These are phyloP conservation scores for Lycia hirtaria DNA, from an alignment of 2,888 invertebrate genomes.

Conservation along the genomic window DNA sequence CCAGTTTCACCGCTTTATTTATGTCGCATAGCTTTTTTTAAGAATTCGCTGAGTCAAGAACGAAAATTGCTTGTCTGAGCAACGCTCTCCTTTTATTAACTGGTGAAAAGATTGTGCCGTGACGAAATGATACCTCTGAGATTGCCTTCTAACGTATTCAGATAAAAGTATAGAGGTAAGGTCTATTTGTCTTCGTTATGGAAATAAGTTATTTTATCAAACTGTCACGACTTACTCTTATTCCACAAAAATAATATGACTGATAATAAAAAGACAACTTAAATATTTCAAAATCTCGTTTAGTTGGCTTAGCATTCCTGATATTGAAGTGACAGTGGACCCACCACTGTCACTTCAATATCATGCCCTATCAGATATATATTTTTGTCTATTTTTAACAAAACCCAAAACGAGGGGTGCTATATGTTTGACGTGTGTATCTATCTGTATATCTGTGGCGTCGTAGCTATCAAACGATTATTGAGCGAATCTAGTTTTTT, in stretches of 20 bases:
- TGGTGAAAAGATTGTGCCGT: conserved; percentile 62
- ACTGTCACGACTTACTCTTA: conserved; percentile 23
- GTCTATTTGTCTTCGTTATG: conserved; percentile 52
- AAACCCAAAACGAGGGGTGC: too few species aligned
- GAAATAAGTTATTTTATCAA: conserved; percentile 46
- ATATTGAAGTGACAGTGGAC: too few species aligned
- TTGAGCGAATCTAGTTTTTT: too few species aligned
- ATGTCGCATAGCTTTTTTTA: conserved; percentile 29
- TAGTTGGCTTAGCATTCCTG: too few species aligned
- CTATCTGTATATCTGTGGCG: too few species aligned
- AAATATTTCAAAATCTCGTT: too few species aligned
- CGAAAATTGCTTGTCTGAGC: conserved; percentile 64
- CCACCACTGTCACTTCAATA: too few species aligned
- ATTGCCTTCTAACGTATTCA: conserved; percentile 62
- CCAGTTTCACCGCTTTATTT: conserved; percentile 33
- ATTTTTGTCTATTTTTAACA: too few species aligned
- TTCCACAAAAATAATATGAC: not conserved
- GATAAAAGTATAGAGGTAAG: conserved; percentile 49
- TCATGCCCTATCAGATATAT: too few species aligned
- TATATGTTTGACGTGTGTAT: too few species aligned
- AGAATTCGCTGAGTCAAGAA: conserved; percentile 45
- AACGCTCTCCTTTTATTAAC: conserved; percentile 69
- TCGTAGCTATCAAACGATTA: too few species aligned
- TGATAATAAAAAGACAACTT: not conserved
- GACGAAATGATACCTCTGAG: conserved; percentile 59